phyloP scores from a whole-genome alignment of 2,113 vertebrate species.

The Nerophis ophidion region DNA sequence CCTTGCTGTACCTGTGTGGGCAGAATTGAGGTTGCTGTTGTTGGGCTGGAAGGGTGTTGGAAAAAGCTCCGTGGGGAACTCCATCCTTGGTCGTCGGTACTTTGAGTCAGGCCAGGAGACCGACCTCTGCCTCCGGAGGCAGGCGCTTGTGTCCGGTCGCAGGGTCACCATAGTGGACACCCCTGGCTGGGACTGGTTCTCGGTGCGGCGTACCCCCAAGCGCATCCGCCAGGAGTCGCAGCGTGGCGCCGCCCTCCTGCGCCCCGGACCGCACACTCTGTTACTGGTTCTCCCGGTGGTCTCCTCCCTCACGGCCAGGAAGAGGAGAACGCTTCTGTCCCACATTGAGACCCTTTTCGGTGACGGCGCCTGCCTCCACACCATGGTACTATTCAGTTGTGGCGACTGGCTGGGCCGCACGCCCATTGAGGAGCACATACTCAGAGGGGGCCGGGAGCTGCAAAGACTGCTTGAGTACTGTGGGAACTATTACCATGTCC shows the following conservation, averaged over 20 bases:
- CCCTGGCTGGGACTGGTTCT: slow-evolving; percentile 76
- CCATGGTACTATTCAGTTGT: slow-evolving; percentile 73
- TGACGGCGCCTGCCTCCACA: slow-evolving; percentile 64
- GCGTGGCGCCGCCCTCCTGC: slow-evolving; percentile 66
- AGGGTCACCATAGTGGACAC: slow-evolving; percentile 72
- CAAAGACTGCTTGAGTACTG: slow-evolving; percentile 69
- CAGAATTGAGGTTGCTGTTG: slow-evolving; percentile 68
- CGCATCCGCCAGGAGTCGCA: slow-evolving; percentile 67
- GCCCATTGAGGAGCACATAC: slow-evolving; percentile 74
- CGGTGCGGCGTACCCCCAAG: slow-evolving; percentile 61
- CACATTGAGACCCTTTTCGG: slow-evolving; percentile 73
- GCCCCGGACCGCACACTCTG: slow-evolving; percentile 70
- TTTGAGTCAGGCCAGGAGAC: slow-evolving; percentile 72
- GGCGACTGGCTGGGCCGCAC: slow-evolving; percentile 72
- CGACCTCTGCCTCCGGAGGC: slow-evolving; percentile 60
- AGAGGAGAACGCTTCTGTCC: slow-evolving; percentile 64
- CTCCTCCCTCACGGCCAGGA: slow-evolving; percentile 68
- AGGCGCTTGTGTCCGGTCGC: slow-evolving; percentile 66
- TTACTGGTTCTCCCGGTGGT: slow-evolving; percentile 71
- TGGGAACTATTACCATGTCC: slow-evolving; percentile 72
- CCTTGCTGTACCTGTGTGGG: neutral
- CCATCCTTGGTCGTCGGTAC: slow-evolving; percentile 64
- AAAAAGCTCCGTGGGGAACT: slow-evolving; percentile 72
- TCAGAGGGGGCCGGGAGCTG: slow-evolving; percentile 65
- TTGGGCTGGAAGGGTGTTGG: slow-evolving; percentile 74